Conservation (phyloP, 2,797 vertebrate genomes). For the Sitta carolinensis region DNA sequence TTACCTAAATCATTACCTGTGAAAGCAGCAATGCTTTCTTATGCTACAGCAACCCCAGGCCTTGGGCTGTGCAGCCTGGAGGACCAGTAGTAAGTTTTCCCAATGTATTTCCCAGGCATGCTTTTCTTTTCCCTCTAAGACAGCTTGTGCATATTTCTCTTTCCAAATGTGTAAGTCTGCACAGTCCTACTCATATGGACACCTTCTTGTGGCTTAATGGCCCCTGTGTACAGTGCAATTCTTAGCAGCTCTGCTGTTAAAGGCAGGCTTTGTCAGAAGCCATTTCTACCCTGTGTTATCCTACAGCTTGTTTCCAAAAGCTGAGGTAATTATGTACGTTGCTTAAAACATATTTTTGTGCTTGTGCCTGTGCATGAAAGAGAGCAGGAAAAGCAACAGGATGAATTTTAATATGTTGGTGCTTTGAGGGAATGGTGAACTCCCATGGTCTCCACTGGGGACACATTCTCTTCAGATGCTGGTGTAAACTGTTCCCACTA, state of each 20-base stretch:
- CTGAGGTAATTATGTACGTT: background rate
- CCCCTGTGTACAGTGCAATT: background rate
- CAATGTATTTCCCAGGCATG: background rate
- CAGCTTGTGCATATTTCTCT: background rate
- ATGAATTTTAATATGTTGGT: background rate
- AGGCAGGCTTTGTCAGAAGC: background rate
- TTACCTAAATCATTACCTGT: slow-evolving; percentile 33
- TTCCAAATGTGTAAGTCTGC: background rate
- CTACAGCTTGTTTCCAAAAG: background rate
- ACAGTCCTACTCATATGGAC: background rate
- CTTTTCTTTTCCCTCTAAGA: background rate
- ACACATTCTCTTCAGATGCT: background rate
- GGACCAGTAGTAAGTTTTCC: background rate
- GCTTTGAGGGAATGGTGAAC: background rate
- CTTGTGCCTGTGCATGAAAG: background rate
- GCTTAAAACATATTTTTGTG: background rate
- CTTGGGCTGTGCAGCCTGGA: background rate
- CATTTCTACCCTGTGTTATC: background rate
- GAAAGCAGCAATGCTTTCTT: background rate
- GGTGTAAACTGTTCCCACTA: background rate
- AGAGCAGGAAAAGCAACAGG: background rate
- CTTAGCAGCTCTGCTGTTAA: background rate
- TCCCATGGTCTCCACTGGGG: background rate
- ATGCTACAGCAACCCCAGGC: background rate
- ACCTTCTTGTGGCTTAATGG: background rate